Base-by-base conservation (phyloP, 2,888 invertebrate species). In the Noctua janthe region DNA sequence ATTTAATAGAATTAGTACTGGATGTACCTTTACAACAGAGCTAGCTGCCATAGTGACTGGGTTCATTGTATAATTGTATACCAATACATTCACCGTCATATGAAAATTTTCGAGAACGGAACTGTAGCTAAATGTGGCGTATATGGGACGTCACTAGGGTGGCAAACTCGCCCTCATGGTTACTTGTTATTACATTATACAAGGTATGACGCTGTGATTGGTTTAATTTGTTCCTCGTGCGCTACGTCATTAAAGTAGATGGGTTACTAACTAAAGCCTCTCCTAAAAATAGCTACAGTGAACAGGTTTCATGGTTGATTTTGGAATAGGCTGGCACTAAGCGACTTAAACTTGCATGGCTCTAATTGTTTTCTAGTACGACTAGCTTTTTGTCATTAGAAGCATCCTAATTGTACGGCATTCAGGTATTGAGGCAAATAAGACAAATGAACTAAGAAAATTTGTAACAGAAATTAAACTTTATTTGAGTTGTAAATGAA, bases 211-310 rank as follows among this genome's bases (percentile, higher is more conserved):
- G 71, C 35, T 54, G 23, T 62, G 35, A 47, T 51, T 59, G 17
- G n/a, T 10, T 35, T 67, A 20, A 56, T 47, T 83, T 29, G 23
- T 47, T 47, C 7, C 11, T 35, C 5, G 78, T 51, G 47, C n/a
- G 47, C 49, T 71, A 77, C 82, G 69, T 75, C 62, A 75, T 54
- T 23, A 69, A 59, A 69, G 20, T 39, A 56, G 49, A 11, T 13
- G 17, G 10, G 23, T 49, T 23, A 47, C 23, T 66, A n/a, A 66
- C 20, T 43, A 5, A 15, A 5, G 47, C 15, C 10, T 54, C 51
- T 47, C 2, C 7, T 54, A 54, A 54, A 66, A 54, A 64, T 81
- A 54, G n/a, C 35, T 54, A 11, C 35, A 39, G 47, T 70, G 39
- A 29, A 29, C 35, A 29, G 10, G 17, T n/a, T 80, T 39, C 29